These are phyloP conservation scores for Hyposoter didymator DNA, from an alignment of 2,888 invertebrate species.

Conservation along the genomic window DNA sequence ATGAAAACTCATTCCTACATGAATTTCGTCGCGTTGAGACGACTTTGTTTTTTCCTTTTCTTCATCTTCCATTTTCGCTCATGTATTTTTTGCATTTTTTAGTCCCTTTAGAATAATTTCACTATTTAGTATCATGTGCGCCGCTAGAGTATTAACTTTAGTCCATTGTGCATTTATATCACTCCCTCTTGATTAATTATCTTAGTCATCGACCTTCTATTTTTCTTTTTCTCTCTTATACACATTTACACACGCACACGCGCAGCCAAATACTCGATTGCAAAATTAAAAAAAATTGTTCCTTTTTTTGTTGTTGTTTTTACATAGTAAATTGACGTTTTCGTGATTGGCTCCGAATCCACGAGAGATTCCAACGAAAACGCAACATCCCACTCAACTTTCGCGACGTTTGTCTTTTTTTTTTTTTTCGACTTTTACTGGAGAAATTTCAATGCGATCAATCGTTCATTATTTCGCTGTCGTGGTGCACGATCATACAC, in stretches of 20 bases:
- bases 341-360: constrained; percentile 11
- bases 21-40: constrained; percentile 31
- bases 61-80: constrained; percentile 10
- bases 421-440: too few species aligned
- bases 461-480: too few species aligned
- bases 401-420: constrained; percentile 11
- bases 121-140: constrained; percentile 79
- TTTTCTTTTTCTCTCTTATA: constrained; percentile 1
- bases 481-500: constrained; percentile 29
- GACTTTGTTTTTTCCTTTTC: constrained; percentile 14
- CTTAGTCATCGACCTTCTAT: constrained; percentile 42
- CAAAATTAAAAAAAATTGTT: not conserved
- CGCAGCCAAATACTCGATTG: constrained; percentile 11
- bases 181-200: constrained; percentile 68
- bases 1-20: constrained; percentile 30
- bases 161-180: constrained; percentile 78
- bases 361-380: constrained; percentile 11
- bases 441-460: too few species aligned
- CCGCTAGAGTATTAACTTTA: constrained; percentile 77
- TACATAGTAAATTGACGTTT: constrained; percentile 38
- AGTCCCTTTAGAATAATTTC: constrained; percentile 70
- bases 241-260: constrained; percentile 60
- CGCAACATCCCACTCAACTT: constrained; percentile 14
- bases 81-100: constrained; percentile 64
- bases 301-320: constrained; percentile 17